These are phyloP conservation scores for Spilosoma lubricipeda DNA, from an alignment of 2,888 invertebrate species.

Conservation along the genomic window DNA sequence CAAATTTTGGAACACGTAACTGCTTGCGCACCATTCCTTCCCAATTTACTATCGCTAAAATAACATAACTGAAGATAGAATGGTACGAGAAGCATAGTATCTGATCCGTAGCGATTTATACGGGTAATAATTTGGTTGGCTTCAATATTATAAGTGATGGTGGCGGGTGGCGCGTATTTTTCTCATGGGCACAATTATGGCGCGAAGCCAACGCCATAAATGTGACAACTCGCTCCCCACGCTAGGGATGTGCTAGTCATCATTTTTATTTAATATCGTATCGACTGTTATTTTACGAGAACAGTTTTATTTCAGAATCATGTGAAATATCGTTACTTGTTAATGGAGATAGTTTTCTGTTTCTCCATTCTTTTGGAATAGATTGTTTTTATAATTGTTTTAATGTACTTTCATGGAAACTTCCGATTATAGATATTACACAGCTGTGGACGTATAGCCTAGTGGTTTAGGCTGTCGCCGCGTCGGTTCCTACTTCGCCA, in stretches of 20 bases:
- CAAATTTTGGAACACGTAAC: too few species aligned
- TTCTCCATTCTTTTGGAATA: not conserved
- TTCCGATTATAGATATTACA: too few species aligned
- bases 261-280: slow-evolving; percentile 16
- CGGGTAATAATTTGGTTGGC: slow-evolving; percentile 30
- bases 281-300: slow-evolving; percentile 8
- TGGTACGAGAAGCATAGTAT: not conserved
- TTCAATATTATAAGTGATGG: slow-evolving; percentile 38
- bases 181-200: slow-evolving; percentile 51
- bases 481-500: too few species aligned
- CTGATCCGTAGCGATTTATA: slow-evolving; percentile 27
- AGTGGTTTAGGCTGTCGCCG: too few species aligned
- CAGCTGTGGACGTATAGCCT: too few species aligned
- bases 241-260: slow-evolving; percentile 27
- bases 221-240: slow-evolving; percentile 29
- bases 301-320: not conserved
- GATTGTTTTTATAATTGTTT: not conserved
- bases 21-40: too few species aligned
- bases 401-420: too few species aligned
- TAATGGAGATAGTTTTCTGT: not conserved
- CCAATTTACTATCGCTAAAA: too few species aligned
- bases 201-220: slow-evolving; percentile 42
- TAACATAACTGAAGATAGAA: not conserved
- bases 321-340: not conserved
- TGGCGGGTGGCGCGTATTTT: slow-evolving; percentile 32